These are phyloP conservation scores for Melinaea menophilus DNA, from an alignment of 2,888 invertebrate genomes.

Conservation along the genomic window DNA sequence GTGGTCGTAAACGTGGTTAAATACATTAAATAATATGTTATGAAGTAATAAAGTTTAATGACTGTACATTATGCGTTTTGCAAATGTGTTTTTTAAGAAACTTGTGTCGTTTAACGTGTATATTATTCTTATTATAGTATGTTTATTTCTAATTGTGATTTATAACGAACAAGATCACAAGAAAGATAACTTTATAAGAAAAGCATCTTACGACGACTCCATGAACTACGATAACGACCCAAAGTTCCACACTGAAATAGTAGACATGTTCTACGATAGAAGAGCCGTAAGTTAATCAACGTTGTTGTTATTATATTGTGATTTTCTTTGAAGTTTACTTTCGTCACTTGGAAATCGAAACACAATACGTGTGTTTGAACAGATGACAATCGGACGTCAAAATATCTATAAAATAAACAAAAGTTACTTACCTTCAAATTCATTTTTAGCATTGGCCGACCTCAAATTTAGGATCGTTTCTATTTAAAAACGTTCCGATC, in stretches of 20 bases:
- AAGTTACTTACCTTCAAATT: no score
- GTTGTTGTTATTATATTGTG: slow-evolving; percentile 1
- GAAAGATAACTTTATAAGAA: slow-evolving; percentile 11
- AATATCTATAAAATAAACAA: no score
- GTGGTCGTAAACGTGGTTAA: not conserved
- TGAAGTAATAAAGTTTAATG: not conserved
- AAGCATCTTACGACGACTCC: slow-evolving; percentile 5
- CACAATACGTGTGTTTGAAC: no score
- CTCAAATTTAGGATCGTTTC: slow-evolving; percentile 52
- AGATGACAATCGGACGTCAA: no score
- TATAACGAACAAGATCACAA: slow-evolving; percentile 15
- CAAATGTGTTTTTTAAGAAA: slow-evolving; percentile 11
- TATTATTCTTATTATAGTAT: slow-evolving; percentile 19
- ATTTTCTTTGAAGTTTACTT: not conserved
- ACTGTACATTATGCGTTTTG: slow-evolving; percentile 9
- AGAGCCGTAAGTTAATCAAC: slow-evolving; percentile 40
- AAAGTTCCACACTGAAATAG: slow-evolving; percentile 22
- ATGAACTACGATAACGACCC: not conserved
- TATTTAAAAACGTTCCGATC: slow-evolving; percentile 44
- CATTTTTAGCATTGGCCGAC: slow-evolving; percentile 47
- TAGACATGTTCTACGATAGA: slow-evolving; percentile 38
- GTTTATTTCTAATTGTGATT: slow-evolving; percentile 21
- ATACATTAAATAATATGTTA: not conserved
- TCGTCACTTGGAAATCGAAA: no score
- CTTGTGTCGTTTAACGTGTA: slow-evolving; percentile 16